These are phyloP conservation scores for Phymanthus crucifer DNA, from an alignment of 92 coral and sea anemone species.

Conservation along the genomic window DNA sequence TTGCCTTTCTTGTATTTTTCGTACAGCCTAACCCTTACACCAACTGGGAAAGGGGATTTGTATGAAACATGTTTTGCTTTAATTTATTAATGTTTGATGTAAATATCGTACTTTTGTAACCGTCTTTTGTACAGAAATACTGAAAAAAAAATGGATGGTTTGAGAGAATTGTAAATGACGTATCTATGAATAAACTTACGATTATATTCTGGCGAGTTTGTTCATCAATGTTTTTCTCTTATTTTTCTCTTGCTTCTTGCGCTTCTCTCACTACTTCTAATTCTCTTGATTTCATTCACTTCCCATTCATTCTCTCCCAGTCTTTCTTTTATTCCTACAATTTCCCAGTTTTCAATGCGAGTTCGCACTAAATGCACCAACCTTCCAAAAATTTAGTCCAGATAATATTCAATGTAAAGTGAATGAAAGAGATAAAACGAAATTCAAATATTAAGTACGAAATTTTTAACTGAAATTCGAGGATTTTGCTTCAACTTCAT, in stretches of 20 bases:
- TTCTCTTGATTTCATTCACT: not conserved
- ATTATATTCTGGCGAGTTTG: not conserved
- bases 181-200: no score
- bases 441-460: no score
- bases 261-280: not conserved
- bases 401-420: not conserved
- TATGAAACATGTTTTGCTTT: not conserved
- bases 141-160: no score
- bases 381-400: not conserved
- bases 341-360: not conserved
- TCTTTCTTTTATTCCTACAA: not conserved
- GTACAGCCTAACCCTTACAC: not conserved
- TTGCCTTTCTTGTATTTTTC: not conserved
- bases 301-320: not conserved
- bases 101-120: not conserved
- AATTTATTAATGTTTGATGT: not conserved
- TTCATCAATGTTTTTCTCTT: not conserved
- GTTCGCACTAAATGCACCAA: not conserved
- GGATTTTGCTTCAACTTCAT: no score
- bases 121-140: no score
- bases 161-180: no score
- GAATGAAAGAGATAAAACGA: not conserved
- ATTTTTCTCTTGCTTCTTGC: not conserved
- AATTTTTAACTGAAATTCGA: no score
- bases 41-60: not conserved